Base-by-base conservation (phyloP, 2,113 vertebrate genomes). In the Cephalopterus ornatus region DNA sequence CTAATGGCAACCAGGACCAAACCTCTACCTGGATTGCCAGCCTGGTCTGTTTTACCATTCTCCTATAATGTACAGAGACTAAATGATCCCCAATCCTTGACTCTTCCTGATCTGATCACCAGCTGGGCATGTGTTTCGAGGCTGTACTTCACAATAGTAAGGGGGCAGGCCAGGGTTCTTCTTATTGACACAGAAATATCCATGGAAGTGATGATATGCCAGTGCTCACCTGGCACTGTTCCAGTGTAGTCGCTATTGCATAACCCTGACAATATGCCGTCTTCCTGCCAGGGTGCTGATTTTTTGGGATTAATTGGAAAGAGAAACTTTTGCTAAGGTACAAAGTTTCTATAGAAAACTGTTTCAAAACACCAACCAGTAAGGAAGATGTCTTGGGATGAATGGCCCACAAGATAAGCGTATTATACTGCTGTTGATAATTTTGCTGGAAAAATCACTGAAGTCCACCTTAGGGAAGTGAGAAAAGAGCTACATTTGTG, bases 81-180 rank as follows among this genome's bases (percentile, higher is more conserved):
- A 39, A 87, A 77, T 2, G 1, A 63, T 2, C 13, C 5, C 3
- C 3, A 12, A 61, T n/a, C 7, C 22, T 23, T 0, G 0, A 15
- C 12, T 26, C 50, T 16, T 56, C 14, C 37, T 1, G 2, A 3
- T 1, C 3, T 0, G 1, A 19, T 41, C 23, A 75, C 20, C 37
- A 58, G 37, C 41, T 35, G 28, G 47, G 46, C 7, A 8, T 0
- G 1, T 28, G 26, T 65, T 49, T 72, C 44, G 23, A 63, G 44
- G 28, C 8, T 85, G 35, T 41, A 33, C 12, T n/a, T 68, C 39
- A 42, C 6, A 5, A 44, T 1, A 47, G 10, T n/a, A 67, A 55
- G 33, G 12, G 6, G 26, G 32, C 5, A 30, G 58, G 35, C 5
- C 24, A 39, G 8, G 16, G 2, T 8, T 37, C 65, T 52, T 89